Evolutionary conservation across 2,113 vertebrate genomes (phyloP).

Genomic region (Hirundichthys speculiger): DNA sequence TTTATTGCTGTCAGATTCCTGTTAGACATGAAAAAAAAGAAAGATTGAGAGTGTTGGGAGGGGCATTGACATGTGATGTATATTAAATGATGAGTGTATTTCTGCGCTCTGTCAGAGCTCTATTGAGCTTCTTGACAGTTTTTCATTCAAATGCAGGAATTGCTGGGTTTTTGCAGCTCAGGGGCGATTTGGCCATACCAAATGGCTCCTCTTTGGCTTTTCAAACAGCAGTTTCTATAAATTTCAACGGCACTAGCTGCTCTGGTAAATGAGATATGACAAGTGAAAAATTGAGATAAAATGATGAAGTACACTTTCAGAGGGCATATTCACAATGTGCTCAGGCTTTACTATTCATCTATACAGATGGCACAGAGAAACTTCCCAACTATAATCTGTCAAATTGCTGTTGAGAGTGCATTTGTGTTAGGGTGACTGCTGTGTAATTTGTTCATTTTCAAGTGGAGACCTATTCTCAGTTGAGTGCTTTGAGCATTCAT

Average conservation of each 20-base stretch:
- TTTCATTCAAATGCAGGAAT: constrained; percentile 65
- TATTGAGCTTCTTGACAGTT: constrained; percentile 60
- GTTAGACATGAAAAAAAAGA: constrained; percentile 73
- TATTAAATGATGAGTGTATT: constrained; percentile 51
- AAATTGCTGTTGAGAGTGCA: constrained; percentile 77
- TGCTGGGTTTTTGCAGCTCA: constrained; percentile 52
- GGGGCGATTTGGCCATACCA: constrained; percentile 55
- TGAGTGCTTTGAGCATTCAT: constrained; percentile 76
- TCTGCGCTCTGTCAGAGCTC: constrained; percentile 43
- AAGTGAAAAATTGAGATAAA: constrained; percentile 76
- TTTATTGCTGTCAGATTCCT: constrained; percentile 99
- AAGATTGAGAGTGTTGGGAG: constrained; percentile 14
- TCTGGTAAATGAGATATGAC: constrained; percentile 69
- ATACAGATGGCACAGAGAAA: constrained; percentile 67
- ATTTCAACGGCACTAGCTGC: constrained; percentile 44
- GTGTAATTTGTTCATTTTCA: constrained; percentile 80
- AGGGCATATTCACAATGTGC: constrained; percentile 71
- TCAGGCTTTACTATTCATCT: constrained; percentile 71
- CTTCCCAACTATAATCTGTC: constrained; percentile 75
- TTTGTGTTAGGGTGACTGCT: constrained; percentile 76
- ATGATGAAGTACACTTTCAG: constrained; percentile 74
- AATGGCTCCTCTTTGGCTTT: constrained; percentile 65
- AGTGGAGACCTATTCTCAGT: constrained; percentile 74
- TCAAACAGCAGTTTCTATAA: constrained; percentile 46
- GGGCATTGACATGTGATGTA: constrained; percentile 46